These are phyloP conservation scores for Drosophila nikananu DNA, from an alignment of 1,140 invertebrate species.

Conservation along the genomic window DNA sequence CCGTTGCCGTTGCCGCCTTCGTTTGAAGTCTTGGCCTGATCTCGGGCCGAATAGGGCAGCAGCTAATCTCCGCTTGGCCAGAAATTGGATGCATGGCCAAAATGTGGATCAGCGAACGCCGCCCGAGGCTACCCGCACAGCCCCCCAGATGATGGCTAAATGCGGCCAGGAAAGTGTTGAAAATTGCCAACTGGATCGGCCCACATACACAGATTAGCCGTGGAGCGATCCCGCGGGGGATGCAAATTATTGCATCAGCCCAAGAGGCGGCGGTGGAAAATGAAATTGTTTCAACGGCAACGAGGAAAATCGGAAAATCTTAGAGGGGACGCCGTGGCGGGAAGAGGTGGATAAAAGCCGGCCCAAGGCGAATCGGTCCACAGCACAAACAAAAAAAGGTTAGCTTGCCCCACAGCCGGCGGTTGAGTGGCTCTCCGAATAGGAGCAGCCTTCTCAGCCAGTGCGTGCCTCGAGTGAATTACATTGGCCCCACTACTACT, in stretches of 20 bases:
- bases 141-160: constrained; percentile 19
- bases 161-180: constrained; percentile 49
- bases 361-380: constrained; percentile 47
- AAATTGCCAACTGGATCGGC: constrained; percentile 44
- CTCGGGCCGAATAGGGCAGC: constrained; percentile 12
- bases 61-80: constrained; percentile 34
- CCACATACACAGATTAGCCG: constrained; percentile 38
- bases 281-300: constrained; percentile 64
- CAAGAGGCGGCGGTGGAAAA: constrained; percentile 42
- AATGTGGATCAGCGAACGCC: constrained; percentile 37
- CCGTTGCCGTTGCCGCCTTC: constrained; percentile 22
- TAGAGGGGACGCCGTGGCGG: background rate
- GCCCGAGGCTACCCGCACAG: constrained; percentile 3
- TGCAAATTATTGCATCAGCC: constrained; percentile 74
- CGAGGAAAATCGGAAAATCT: constrained; percentile 14
- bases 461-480: constrained; percentile 39
- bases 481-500: constrained; percentile 11
- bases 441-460: constrained; percentile 11
- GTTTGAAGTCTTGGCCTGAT: constrained; percentile 36
- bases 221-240: constrained; percentile 20
- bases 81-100: constrained; percentile 38
- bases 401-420: constrained; percentile 64
- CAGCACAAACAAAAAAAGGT: constrained; percentile 37
- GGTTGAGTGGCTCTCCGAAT: constrained; percentile 23
- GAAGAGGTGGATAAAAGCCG: constrained; percentile 16